Base-by-base conservation (phyloP, 2,888 invertebrate species). In the Drosophila lacicola region DNA sequence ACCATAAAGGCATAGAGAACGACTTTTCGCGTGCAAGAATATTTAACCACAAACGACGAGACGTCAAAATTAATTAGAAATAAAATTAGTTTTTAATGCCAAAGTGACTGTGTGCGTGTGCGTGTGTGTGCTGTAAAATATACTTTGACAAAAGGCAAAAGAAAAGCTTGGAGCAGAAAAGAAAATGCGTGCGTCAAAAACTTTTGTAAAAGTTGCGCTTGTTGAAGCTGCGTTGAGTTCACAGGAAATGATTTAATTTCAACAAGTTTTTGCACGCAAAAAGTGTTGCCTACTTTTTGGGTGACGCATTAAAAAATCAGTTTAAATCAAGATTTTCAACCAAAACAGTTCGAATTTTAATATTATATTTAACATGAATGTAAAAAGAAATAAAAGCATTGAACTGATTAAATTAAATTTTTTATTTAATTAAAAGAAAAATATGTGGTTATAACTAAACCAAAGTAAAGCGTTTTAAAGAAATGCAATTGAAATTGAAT, bases 41-140 rank as follows among this genome's bases (percentile, higher is more conserved):
- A 83, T 83, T 83, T 88, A 83, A 88, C 83, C 83, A 71, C 83
- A 83, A 88, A 88, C 87, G 83, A 88, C 83, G 81, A 88, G 83
- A 88, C 88, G 88, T 83, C 83, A 83, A 83, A 83, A 83, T 85
- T 88, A 85, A 88, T 85, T 88, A 85, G 88, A 88, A 85, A 85
- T 88, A 88, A 88, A 86, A 88, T 85, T 88, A 85, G 88, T 85
- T 85, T 88, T 88, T 88, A 85, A 88, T 85, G 77, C 74, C 73
- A 80, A 67, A 71, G 80, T 71, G 69, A 60, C 64, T 51, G 21
- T 29, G 33, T 42, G 42, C n/a, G n/a, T n/a, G n/a, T n/a, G n/a
- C 21, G 21, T n/a, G 21, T 21, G 44, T 47, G 41, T 60, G 41
- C 63, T 70, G 70, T 69, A 71, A 82, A 70, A 78, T 85, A 82